These are phyloP conservation scores for Proteles cristata DNA, from an alignment of 2,113 vertebrate genomes.

Conservation along the genomic window DNA sequence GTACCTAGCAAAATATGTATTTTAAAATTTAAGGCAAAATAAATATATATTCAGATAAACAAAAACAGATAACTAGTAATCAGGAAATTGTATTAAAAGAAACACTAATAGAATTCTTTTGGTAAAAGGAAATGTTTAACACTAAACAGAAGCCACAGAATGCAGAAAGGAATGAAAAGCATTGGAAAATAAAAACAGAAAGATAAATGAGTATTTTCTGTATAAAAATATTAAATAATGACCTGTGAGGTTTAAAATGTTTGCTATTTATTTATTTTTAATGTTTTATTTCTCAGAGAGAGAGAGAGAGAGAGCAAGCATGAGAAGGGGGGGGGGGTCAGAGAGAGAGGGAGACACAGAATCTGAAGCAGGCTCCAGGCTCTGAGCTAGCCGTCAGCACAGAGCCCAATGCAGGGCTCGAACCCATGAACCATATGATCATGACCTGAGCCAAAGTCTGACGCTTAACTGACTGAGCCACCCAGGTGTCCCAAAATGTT, in stretches of 20 bases:
- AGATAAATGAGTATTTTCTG: background rate
- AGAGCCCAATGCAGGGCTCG: no score
- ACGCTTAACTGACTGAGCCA: no score
- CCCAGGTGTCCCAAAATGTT: background rate
- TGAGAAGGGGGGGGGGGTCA: no score
- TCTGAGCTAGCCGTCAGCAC: no score
- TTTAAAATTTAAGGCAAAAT: background rate
- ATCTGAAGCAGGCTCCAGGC: no score
- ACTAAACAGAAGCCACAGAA: background rate
- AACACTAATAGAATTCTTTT: background rate
- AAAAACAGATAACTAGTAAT: background rate
- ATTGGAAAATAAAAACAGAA: background rate
- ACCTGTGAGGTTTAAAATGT: background rate
- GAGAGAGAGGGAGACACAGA: no score
- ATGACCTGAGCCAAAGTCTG: no score
- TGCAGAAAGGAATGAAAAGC: background rate
- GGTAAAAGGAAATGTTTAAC: background rate
- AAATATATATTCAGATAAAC: background rate
- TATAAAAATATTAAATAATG: slow-evolving; percentile 1
- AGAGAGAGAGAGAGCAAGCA: no score
- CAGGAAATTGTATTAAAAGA: background rate
- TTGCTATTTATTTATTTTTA: background rate
- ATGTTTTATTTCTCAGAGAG: no score
- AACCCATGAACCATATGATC: no score
- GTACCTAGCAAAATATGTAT: background rate